Evolutionary conservation across 2,888 invertebrate species (phyloP), one percentile per base, ranked within the genome.

Genomic region (Andrena fulva): DNA sequence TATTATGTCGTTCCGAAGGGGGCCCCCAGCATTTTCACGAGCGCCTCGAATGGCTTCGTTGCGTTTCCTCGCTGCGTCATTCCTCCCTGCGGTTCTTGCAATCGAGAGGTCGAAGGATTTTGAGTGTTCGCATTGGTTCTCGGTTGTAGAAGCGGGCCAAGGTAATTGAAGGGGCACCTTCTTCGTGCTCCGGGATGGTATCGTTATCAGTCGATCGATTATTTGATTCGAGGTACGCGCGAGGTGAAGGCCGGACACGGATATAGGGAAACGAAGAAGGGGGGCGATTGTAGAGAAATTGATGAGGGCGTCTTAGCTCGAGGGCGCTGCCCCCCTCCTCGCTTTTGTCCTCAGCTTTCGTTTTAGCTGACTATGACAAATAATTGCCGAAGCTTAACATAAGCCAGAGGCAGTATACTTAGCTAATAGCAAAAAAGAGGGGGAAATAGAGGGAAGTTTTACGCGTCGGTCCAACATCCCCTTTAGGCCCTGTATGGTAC

Each of bases 351-450:
- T 82, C 82, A 68, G 48, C 75, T 84, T 79, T 89, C 87, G 86
- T 85, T 88, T 88, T 86, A 85, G 87, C 85, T 90, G 92, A 91
- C 91, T 90, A 90, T 92, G 92, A 92, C 90, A 92, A 92, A 92
- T 92, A 92, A 92, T 92, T 92, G 91, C 90, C 90, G 89, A 90
- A 91, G 91, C 92, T 92, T 91, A 92, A 92, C 92, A 91, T 91
- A 92, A 92, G 91, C 92, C 92, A 92, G 92, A 92, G 88, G 88
- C 90, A 88, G 90, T 91, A 91, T 92, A 92, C 92, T 92, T 92
- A 92, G 92, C 92, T 92, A 92, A 92, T 92, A 92, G 91, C 91
- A 91, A 92, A 92, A 92, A 91, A 87, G 84, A 81, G 74, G 60
- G 80, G 67, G 52, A 8, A 16, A 68, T 63, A 35, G 75, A 31